Conservation (phyloP, 2,113 vertebrate species). For the Istiophorus platypterus region DNA sequence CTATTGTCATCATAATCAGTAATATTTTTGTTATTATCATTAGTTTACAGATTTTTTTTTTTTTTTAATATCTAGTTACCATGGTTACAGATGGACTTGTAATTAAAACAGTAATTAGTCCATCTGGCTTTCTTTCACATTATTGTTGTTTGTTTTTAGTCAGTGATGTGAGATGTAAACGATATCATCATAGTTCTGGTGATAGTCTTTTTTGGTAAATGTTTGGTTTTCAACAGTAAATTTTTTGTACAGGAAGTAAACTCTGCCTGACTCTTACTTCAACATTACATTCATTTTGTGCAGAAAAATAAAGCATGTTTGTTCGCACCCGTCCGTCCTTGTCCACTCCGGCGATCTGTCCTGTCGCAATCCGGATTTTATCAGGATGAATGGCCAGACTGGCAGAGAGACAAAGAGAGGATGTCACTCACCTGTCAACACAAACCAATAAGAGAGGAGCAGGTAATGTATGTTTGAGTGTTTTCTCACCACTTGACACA, state of each 20-base stretch:
- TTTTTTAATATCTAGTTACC: background rate
- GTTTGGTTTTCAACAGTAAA: too few relatives aligned
- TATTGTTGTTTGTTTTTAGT: background rate
- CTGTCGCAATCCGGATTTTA: constrained; percentile 98
- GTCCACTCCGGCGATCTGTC: constrained; percentile 98
- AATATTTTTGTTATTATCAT: too few relatives aligned
- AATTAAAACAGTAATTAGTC: background rate
- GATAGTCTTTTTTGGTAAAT: too few relatives aligned
- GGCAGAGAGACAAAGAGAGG: constrained; percentile 36
- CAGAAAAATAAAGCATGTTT: background rate
- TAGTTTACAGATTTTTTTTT: too few relatives aligned
- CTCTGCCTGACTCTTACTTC: too few relatives aligned
- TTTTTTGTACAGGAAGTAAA: too few relatives aligned
- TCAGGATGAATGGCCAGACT: constrained; percentile 98
- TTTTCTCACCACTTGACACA: constrained; percentile 95
- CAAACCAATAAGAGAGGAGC: background rate
- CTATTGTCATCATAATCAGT: background rate
- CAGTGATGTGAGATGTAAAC: background rate
- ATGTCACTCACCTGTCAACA: constrained; percentile 2
- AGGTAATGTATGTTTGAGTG: fast-evolving
- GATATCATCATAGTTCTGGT: too few relatives aligned
- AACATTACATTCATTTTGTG: too few relatives aligned
- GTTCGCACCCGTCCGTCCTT: constrained; percentile 95
- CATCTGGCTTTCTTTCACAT: too few relatives aligned
- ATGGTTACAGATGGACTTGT: background rate